These are phyloP conservation scores for Condylura cristata DNA, from an alignment of 2,113 vertebrate genomes.

Conservation along the genomic window DNA sequence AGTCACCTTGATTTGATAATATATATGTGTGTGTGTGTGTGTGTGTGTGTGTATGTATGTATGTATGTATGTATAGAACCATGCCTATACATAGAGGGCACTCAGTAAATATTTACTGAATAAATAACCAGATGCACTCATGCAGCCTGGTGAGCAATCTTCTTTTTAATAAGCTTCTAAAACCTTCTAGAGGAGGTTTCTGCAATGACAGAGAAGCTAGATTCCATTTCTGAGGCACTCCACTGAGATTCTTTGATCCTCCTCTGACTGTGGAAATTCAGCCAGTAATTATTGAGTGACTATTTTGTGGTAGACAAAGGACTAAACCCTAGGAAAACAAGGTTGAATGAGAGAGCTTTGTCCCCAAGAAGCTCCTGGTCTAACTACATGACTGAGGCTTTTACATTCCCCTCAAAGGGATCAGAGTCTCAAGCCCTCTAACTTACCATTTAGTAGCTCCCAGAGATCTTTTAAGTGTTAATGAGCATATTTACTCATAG, in stretches of 20 bases:
- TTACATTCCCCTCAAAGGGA: neutral
- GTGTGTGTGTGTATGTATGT: no score
- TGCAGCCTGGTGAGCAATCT: neutral
- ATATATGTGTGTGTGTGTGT: no score
- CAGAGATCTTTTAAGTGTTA: neutral
- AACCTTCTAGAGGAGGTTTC: neutral
- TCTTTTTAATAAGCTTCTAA: neutral
- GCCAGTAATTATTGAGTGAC: neutral
- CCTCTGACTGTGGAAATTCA: slow-evolving; percentile 26
- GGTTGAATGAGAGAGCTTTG: neutral
- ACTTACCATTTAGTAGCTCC: neutral
- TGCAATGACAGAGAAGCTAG: neutral
- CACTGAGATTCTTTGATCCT: neutral
- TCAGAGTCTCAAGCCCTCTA: neutral
- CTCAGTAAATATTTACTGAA: neutral
- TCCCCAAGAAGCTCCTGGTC: neutral
- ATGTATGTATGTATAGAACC: neutral
- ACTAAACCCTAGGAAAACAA: neutral
- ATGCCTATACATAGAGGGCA: neutral
- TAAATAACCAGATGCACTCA: neutral
- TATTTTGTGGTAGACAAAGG: neutral
- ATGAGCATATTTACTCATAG: slow-evolving; percentile 1
- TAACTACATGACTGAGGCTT: neutral
- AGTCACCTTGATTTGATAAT: neutral
- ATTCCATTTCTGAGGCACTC: neutral